Conservation (phyloP, 2,113 vertebrate species). For the Corythornis vintsioides region DNA sequence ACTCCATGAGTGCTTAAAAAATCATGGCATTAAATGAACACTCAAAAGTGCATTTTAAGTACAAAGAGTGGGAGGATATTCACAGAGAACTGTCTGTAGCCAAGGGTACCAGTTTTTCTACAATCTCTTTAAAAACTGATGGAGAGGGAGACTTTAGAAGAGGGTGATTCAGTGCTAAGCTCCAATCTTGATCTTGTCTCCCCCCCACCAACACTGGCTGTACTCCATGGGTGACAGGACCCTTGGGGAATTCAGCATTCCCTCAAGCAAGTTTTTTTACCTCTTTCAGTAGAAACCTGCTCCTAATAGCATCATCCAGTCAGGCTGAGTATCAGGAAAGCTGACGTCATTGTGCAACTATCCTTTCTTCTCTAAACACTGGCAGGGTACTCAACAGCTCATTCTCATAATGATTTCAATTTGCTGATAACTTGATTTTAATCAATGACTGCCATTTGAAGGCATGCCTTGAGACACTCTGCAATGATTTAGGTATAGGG, state of each 20-base stretch:
- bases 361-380: not conserved
- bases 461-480: not conserved
- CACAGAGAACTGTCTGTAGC: not conserved
- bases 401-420: not conserved
- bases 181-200: not conserved
- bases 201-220: not conserved
- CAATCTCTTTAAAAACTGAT: not conserved
- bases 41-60: constrained; percentile 23
- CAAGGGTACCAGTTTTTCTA: not conserved
- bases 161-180: not conserved
- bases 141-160: not conserved
- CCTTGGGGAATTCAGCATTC: not conserved
- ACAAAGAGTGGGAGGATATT: not conserved
- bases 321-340: not conserved
- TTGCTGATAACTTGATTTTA: not conserved
- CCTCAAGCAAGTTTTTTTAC: not conserved
- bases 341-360: not conserved
- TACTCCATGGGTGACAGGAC: not conserved
- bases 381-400: not conserved
- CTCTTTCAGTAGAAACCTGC: not conserved
- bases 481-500: not conserved
- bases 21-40: constrained; percentile 8
- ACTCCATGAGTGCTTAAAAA: constrained; percentile 45
- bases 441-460: not conserved
- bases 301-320: not conserved